phyloP scores from a whole-genome alignment of 2,113 vertebrate genomes.

The Brachirus orientalis region DNA sequence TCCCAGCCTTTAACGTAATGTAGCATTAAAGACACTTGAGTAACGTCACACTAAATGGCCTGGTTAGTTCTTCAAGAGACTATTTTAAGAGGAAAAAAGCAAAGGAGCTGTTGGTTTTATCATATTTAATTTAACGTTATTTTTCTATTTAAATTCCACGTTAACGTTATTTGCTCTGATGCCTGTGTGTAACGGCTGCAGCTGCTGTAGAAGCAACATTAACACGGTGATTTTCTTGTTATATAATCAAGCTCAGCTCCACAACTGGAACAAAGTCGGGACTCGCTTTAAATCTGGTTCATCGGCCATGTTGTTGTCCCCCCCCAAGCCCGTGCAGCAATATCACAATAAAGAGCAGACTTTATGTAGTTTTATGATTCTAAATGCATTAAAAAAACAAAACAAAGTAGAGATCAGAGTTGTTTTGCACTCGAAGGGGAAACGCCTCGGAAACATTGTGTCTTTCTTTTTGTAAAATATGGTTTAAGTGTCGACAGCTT shows the following conservation, averaged over 20 bases:
- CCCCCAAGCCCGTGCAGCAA: conserved; percentile 34
- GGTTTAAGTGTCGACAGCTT: conserved; percentile 77
- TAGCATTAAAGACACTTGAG: conserved; percentile 77
- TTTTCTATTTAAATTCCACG: conserved; percentile 76
- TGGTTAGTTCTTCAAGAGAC: conserved; percentile 72
- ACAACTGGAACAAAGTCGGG: conserved; percentile 37
- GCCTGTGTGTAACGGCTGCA: conserved; percentile 47
- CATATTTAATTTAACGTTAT: conserved; percentile 89
- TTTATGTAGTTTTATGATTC: conserved; percentile 62
- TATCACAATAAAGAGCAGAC: conserved; percentile 30
- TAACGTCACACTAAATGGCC: conserved; percentile 71
- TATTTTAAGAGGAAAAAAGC: conserved; percentile 68
- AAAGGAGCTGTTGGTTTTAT: conserved; percentile 83
- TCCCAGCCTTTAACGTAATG: conserved; percentile 64
- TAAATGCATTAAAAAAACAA: conserved; percentile 71
- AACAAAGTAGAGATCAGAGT: conserved; percentile 69
- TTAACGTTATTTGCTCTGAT: conserved; percentile 63
- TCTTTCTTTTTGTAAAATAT: conserved; percentile 85
- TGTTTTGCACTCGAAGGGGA: conserved; percentile 78
- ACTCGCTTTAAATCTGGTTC: conserved; percentile 36
- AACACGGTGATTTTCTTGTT: conserved; percentile 49
- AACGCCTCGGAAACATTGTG: conserved; percentile 64
- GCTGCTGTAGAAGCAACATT: conserved; percentile 63
- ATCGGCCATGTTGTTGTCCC: conserved; percentile 44
- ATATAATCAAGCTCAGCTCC: conserved; percentile 50